Conservation (phyloP, 2,113 vertebrate species). For the Monarcha castaneiventris region DNA sequence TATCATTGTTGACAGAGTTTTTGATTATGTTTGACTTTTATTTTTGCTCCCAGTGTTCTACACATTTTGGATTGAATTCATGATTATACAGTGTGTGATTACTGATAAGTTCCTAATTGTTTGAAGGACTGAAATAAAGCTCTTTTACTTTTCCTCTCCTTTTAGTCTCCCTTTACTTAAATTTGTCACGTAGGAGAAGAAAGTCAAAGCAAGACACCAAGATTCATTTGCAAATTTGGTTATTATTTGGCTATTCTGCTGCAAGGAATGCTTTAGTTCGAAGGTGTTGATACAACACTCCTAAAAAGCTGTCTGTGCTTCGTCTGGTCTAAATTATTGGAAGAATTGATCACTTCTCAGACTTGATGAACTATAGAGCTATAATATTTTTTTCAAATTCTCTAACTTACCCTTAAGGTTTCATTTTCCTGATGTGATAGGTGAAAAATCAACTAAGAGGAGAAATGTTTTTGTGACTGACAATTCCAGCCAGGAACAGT, state of each 20-base stretch:
- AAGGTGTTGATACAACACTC: not conserved
- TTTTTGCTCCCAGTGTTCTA: not conserved
- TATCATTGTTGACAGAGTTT: conserved; percentile 3
- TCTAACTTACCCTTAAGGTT: not conserved
- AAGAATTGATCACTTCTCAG: not conserved
- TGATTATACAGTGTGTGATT: not conserved
- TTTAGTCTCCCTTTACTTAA: not conserved
- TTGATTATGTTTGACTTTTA: conserved; percentile 12
- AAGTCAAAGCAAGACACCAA: not conserved
- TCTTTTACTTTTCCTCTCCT: not conserved
- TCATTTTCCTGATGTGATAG: not conserved
- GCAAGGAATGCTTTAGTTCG: not conserved
- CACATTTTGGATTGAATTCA: not conserved
- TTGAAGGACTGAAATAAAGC: not conserved
- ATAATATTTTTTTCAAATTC: not conserved
- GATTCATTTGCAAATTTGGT: not conserved
- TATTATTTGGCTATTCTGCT: not conserved
- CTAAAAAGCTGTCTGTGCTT: not conserved
- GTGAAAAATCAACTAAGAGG: not conserved
- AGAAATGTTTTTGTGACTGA: not conserved
- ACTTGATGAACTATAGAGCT: not conserved
- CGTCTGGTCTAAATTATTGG: not conserved
- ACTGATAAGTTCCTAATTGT: not conserved
- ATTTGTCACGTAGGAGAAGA: not conserved
- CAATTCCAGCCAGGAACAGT: not conserved